Base-by-base conservation (phyloP, 2,113 vertebrate genomes). In the Morphnarchus princeps region DNA sequence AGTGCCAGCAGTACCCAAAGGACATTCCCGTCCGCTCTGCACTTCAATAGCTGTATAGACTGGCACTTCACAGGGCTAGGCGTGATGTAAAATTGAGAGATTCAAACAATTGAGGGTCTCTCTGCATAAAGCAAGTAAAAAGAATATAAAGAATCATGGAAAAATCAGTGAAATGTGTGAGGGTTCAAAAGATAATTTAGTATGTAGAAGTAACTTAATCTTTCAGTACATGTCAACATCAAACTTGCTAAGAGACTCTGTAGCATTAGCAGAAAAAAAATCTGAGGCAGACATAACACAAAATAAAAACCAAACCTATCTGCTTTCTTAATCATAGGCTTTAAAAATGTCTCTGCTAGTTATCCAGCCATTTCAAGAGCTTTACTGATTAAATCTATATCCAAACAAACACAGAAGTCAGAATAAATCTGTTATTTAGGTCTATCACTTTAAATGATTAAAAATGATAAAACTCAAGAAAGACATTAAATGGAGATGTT, bases 351-450 rank as follows among this genome's bases (percentile, higher is more conserved):
- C 76, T 81, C 59, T 88, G 80, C 86, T 91, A 65, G 58, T 66
- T 96, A 83, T 59, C 82, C 89, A 87, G 84, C 77, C 95, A 79
- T 86, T 93, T 91, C 59, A 90, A 81, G 80, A 82, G 42, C 70
- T 74, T 38, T 36, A 43, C 59, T 55, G 9, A 66, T 55, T 61
- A 90, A 91, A 93, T 85, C 88, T 72, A 50, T 69, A 84, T 42
- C 59, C 71, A 94, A 92, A 82, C 81, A 93, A 80, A 94, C 73
- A 86, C n/a, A 72, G 85, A 93, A 96, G 50, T 92, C 90, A 87
- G 61, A 87, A 87, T 83, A 96, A 95, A 95, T 91, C 73, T 94
- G 49, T 59, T 93, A 74, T 59, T 93, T 69, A 85, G 80, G 47
- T 88, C 69, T 82, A 61, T 10, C 21, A 59, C 59, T 95, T 96